Conservation (phyloP, 2,113 vertebrate species). For the Takifugu flavidus region DNA sequence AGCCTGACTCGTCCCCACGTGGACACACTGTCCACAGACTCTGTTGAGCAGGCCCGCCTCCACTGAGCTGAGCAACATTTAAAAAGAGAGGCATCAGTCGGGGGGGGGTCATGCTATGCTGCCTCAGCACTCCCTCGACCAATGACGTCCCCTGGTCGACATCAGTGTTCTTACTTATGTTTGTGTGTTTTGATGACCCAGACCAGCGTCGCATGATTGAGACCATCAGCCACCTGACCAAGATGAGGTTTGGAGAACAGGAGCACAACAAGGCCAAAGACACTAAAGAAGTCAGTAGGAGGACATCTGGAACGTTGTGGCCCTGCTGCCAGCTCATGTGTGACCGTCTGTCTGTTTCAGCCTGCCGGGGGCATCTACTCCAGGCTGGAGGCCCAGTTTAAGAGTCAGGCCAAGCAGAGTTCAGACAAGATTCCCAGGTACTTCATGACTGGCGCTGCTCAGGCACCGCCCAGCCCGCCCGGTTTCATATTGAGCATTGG, state of each 20-base stretch:
- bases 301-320: background rate
- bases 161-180: no score
- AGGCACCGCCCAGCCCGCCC: no score
- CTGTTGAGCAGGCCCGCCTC: no score
- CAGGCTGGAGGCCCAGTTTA: constrained; percentile 88
- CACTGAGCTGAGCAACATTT: no score
- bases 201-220: constrained; percentile 9
- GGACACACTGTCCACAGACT: no score
- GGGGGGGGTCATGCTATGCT: no score
- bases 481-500: background rate
- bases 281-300: constrained; percentile 81
- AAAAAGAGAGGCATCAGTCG: no score
- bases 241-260: constrained; percentile 12
- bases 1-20: no score
- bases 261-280: constrained; percentile 81
- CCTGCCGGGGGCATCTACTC: constrained; percentile 90
- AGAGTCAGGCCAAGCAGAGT: constrained; percentile 79
- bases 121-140: no score
- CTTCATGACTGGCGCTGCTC: no score
- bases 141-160: no score
- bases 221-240: constrained; percentile 6
- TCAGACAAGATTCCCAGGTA: constrained; percentile 80
- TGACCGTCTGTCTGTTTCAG: constrained; percentile 47
- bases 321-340: background rate
- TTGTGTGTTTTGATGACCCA: background rate